phyloP scores from a whole-genome alignment of 1,140 invertebrate species.

The Nasonia giraulti region DNA sequence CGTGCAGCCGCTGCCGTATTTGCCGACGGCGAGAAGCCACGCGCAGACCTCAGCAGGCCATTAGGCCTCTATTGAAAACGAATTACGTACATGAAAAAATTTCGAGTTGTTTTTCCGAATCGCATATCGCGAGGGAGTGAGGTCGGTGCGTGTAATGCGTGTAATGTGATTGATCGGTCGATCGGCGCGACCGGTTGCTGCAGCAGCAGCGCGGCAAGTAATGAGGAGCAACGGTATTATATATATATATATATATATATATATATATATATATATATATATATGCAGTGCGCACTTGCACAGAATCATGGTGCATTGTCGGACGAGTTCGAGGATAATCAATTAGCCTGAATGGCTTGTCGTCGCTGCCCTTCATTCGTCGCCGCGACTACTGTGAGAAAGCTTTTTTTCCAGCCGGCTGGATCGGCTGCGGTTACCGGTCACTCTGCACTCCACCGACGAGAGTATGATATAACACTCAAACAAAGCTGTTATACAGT shows the following conservation, averaged over 20 bases:
- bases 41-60: constrained; percentile 8
- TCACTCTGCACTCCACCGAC: neutral
- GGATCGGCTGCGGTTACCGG: neutral
- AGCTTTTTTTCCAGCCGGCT: neutral
- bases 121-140: neutral
- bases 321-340: constrained; percentile 17
- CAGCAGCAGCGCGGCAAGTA: neutral
- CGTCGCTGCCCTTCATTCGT: neutral
- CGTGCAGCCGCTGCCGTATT: constrained; percentile 31
- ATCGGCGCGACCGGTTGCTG: neutral
- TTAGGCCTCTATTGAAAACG: constrained; percentile 32
- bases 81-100: constrained; percentile 41
- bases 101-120: constrained; percentile 38
- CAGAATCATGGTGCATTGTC: constrained; percentile 16
- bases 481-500: neutral
- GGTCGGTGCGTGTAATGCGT: constrained; percentile 1
- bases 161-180: constrained; percentile 20
- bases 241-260: constrained; percentile 9
- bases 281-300: neutral
- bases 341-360: constrained; percentile 31
- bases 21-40: constrained; percentile 10
- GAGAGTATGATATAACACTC: neutral
- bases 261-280: neutral
- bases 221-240: constrained; percentile 17
- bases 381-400: constrained; percentile 27